Evolutionary conservation across 2,888 invertebrate genomes (phyloP), one percentile per base, ranked within the genome.

Genomic region (Lycophotia porphyrea): DNA sequence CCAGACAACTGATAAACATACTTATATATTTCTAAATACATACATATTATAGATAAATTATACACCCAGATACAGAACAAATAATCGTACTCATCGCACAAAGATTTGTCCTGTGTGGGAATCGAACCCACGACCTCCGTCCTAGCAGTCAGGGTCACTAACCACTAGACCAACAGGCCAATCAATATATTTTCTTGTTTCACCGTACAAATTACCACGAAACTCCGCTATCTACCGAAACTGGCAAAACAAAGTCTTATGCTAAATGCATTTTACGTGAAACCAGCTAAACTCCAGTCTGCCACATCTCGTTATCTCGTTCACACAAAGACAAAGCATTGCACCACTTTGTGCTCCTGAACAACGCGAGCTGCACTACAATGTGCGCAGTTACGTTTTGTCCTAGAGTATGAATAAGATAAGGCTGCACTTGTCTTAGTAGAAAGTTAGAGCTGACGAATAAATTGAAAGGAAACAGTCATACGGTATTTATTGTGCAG

Each of bases 241-340:
- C n/a, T 76, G 7, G 49, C 31, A 52, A 39, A 27, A 65, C 39
- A 27, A 34, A 61, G 11, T 36, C 52, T 36, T 49, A 8, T 64
- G 71, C 64, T 61, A 73, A 85, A 76, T 81, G 52, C 64, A 68
- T 76, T 85, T 81, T 64, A 61, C 58, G 34, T 74, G 47, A 49
- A 58, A 71, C 70, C 49, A 58, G 31, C 39, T 47, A 74, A 73
- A 71, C 76, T 73, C 55, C 21, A 70, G 60, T 65, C 39, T 36
- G 60, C 31, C 73, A 71, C 52, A 68, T 71, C 75, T 86, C 81
- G 78, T 86, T 85, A 85, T 86, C 84, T 84, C 49, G 31, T 84
- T 70, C 67, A 49, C 78, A 65, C 71, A 72, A 76, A 84, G 87
- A 78, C 84, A 84, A 81, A 81, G 78, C 81, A 52, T 82, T 71